Conservation (phyloP, 64 coral and sea anemone genomes). For the Acropora yongei region DNA sequence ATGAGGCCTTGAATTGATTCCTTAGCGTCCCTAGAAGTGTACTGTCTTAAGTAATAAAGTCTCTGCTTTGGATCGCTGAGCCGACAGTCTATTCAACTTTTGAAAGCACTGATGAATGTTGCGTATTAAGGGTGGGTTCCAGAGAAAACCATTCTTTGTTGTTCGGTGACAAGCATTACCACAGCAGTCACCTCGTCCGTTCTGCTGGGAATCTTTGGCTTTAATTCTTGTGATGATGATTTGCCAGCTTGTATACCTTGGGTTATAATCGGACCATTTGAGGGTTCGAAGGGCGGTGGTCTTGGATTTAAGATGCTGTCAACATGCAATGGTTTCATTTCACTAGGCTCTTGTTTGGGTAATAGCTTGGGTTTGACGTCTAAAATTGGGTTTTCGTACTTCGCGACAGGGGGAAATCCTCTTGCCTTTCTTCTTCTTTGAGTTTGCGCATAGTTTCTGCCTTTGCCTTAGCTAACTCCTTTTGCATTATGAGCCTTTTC, state of each 20-base stretch:
- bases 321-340: conserved; percentile 15
- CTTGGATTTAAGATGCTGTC: neutral
- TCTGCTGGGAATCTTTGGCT: neutral
- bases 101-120: conserved; percentile 57
- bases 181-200: conserved; percentile 28
- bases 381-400: neutral
- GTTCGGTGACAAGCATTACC: conserved; percentile 32
- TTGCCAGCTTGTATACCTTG: neutral
- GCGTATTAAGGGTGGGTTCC: conserved; percentile 47
- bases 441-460: conserved; percentile 41
- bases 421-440: conserved; percentile 43
- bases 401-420: conserved; percentile 3
- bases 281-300: neutral
- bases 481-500: conserved; percentile 38
- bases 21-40: conserved; percentile 53
- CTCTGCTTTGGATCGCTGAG: conserved; percentile 48
- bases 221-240: neutral
- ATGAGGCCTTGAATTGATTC: conserved; percentile 57
- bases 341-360: neutral
- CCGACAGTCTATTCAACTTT: conserved; percentile 39
- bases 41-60: conserved; percentile 42
- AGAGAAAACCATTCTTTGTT: conserved; percentile 47
- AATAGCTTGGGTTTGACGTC: neutral
- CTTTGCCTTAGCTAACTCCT: conserved; percentile 45
- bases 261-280: neutral